Base-by-base conservation (phyloP, 2,888 invertebrate species). In the Cerceris rybyensis region DNA sequence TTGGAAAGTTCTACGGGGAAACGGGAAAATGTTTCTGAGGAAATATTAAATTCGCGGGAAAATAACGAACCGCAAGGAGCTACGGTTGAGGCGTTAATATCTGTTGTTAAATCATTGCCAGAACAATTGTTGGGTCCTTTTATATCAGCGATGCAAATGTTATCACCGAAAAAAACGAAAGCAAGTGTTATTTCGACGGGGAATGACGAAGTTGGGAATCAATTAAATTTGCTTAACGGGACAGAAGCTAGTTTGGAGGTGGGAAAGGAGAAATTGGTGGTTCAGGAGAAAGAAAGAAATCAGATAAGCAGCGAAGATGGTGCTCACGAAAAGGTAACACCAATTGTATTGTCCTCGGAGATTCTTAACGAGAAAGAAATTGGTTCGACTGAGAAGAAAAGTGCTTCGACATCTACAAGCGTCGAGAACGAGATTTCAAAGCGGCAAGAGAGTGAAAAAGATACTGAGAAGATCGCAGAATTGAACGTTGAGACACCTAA, bases 121-220 rank as follows among this genome's bases (percentile, higher is more conserved):
- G 90, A 90, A 69, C 88, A 91, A 79, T 77, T 91, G 49, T 74
- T 91, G 16, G 89, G 86, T 14, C 89, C 91, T 8, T 81, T 92
- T 66, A 86, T 90, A 8, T 82, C 87, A 11, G 92, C 91, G 0
- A 75, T 92, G 72, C 89, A 88, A 71, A 85, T 88, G 76, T 55
- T 92, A 39, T 86, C 89, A 5, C 75, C 87, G 4, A 90, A 85
- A 75, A 86, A 77, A 54, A 54, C 71, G 13, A 16, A 8, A n/a
- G 70, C 60, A 5, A 39, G 49, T 8, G 50, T 46, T 17, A 16
- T 41, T 2, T 39, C 66, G 14, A 9, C 16, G 11, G 9, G 13
- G 8, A 41, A 28, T 46, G 57, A 57, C 43, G 50, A 59, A 49
- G 28, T 14, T 17, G 28, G 42, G 41, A 54, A 72, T 49, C 68